Conservation (phyloP, 2,797 vertebrate species). For the Psittacula derbiana region DNA sequence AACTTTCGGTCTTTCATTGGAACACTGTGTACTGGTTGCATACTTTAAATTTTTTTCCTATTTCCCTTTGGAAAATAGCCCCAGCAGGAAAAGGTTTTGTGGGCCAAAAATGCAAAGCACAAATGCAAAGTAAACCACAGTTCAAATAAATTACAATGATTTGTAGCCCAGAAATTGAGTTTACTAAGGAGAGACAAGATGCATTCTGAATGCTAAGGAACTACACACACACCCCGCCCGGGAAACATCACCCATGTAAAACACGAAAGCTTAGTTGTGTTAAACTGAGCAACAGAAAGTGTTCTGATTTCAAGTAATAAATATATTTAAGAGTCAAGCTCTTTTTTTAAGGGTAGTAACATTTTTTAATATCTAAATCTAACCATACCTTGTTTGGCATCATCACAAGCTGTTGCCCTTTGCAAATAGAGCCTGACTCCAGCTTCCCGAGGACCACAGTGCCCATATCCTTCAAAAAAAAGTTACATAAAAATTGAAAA, state of each 20-base stretch:
- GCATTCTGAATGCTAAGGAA: background rate
- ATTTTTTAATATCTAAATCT: background rate
- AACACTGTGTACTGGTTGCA: background rate
- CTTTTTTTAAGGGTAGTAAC: background rate
- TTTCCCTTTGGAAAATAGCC: background rate
- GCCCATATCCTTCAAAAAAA: slow-evolving; percentile 90
- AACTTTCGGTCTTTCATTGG: background rate
- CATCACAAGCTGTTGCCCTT: slow-evolving; percentile 97
- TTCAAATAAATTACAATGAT: background rate
- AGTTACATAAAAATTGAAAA: background rate
- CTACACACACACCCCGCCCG: too few species aligned
- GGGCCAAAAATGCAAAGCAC: background rate
- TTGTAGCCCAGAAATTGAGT: background rate
- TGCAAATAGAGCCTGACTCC: slow-evolving; percentile 94
- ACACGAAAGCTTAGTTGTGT: background rate
- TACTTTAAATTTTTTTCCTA: background rate
- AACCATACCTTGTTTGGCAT: slow-evolving; percentile 96
- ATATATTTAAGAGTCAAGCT: background rate
- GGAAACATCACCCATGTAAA: background rate
- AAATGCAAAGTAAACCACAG: background rate
- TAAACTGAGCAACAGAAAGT: background rate
- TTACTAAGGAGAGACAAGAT: background rate
- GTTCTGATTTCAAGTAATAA: background rate
- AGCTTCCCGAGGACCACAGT: slow-evolving; percentile 95
- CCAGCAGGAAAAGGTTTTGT: background rate